Evolutionary conservation across 2,113 vertebrate genomes (phyloP).

Genomic region (Potamarius usumacintae): DNA sequence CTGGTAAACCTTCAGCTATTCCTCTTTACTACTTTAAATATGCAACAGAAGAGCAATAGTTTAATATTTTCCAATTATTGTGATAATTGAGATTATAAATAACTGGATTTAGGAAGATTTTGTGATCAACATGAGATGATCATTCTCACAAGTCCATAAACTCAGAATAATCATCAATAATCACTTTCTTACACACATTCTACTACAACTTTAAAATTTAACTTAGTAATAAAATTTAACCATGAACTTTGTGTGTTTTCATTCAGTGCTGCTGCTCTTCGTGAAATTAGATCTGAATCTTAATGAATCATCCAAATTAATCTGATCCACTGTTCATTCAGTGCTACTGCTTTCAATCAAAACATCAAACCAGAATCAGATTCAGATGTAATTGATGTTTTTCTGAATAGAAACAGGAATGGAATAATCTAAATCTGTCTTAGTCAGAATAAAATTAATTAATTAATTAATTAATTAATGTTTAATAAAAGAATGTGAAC

Average conservation of each 20-base stretch:
- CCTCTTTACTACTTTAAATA: neutral
- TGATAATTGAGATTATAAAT: too few relatives aligned
- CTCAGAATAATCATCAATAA: neutral
- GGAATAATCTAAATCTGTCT: neutral
- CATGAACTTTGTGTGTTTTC: neutral
- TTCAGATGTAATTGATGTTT: neutral
- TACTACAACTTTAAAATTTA: slow-evolving; percentile 1
- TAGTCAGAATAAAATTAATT: neutral
- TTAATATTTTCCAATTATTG: neutral
- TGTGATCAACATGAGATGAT: neutral
- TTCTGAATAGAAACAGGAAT: neutral
- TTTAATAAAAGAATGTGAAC: neutral
- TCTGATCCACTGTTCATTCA: neutral
- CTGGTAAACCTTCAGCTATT: neutral
- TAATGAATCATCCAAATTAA: too few relatives aligned
- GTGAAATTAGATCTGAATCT: too few relatives aligned
- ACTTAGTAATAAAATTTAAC: neutral
- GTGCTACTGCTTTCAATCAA: neutral
- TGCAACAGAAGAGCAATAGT: neutral
- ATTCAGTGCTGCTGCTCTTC: neutral
- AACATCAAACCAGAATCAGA: neutral
- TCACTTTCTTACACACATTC: neutral
- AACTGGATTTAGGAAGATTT: neutral
- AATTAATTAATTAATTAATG: neutral
- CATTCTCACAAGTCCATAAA: neutral